Evolutionary conservation across 2,888 invertebrate species (phyloP).

Genomic region (Tinea semifulvella): DNA sequence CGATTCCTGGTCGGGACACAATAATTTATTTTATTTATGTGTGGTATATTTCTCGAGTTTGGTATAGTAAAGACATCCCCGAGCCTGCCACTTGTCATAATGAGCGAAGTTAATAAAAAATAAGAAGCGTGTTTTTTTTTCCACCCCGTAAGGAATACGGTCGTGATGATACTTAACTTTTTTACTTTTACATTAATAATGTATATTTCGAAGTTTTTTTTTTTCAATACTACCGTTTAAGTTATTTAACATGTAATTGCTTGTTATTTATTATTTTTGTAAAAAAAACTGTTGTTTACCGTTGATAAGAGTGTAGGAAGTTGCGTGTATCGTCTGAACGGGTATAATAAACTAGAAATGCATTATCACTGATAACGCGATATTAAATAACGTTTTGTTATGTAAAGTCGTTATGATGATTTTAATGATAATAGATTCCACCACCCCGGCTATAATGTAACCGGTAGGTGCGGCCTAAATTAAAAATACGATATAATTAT

Average conservation of each 20-base stretch:
- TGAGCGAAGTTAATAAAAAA: too few relatives aligned
- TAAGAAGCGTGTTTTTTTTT: too few relatives aligned
- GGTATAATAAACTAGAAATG: not conserved
- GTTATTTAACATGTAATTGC: not conserved
- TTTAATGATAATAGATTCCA: not conserved
- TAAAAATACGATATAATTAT: not conserved
- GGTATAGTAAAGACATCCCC: too few relatives aligned
- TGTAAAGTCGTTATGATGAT: constrained; percentile 3
- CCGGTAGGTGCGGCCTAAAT: not conserved
- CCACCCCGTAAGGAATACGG: too few relatives aligned
- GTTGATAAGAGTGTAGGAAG: constrained; percentile 4
- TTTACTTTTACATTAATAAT: too few relatives aligned
- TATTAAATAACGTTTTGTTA: constrained; percentile 5
- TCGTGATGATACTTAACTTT: too few relatives aligned
- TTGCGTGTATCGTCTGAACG: not conserved
- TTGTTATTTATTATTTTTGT: not conserved
- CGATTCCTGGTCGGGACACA: too few relatives aligned
- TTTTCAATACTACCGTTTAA: too few relatives aligned
- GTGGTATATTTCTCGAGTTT: too few relatives aligned
- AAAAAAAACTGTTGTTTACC: not conserved
- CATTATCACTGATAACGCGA: constrained; percentile 11
- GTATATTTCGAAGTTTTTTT: too few relatives aligned
- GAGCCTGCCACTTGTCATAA: too few relatives aligned
- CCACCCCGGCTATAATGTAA: not conserved
- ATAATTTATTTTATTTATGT: too few relatives aligned